Conservation (phyloP, 2,113 vertebrate genomes). For the Tonatia bakeri region DNA sequence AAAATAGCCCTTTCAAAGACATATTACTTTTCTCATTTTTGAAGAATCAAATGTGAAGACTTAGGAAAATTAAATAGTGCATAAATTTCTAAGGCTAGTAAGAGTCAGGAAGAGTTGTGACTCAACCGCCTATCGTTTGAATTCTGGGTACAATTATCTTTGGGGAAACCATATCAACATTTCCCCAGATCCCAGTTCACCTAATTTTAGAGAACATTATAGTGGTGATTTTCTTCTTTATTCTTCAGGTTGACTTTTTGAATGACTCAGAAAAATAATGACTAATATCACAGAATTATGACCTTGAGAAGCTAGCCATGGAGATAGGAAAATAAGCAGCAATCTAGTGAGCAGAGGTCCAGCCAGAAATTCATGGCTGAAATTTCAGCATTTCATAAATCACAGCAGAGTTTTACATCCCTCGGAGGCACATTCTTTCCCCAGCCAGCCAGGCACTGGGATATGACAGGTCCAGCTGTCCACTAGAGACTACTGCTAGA, state of each 20-base stretch:
- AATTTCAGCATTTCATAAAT: slow-evolving; percentile 29
- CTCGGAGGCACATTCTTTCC: neutral
- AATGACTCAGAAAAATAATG: neutral
- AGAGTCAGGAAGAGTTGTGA: neutral
- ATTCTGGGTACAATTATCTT: neutral
- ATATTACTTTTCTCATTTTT: neutral
- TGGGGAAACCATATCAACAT: neutral
- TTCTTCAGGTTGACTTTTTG: neutral
- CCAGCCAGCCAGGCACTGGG: slow-evolving; percentile 5
- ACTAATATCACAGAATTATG: neutral
- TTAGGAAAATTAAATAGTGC: neutral
- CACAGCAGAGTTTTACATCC: slow-evolving; percentile 39
- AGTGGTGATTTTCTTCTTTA: neutral
- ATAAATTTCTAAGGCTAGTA: neutral
- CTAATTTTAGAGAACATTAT: neutral
- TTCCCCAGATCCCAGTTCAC: neutral
- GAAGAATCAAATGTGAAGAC: neutral
- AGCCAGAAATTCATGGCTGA: slow-evolving; percentile 40
- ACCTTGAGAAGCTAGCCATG: slow-evolving; percentile 29
- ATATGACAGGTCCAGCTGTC: slow-evolving; percentile 43
- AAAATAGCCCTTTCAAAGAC: neutral
- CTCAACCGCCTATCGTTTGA: neutral
- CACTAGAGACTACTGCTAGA: neutral
- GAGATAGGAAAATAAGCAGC: neutral
- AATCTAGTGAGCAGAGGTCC: neutral